Percentiles rank a stretch among this genome's conserved stretches.
Evolutionary conservation across 1,140 invertebrate species (phyloP).

Genomic region (Drosophila punjabiensis): DNA sequence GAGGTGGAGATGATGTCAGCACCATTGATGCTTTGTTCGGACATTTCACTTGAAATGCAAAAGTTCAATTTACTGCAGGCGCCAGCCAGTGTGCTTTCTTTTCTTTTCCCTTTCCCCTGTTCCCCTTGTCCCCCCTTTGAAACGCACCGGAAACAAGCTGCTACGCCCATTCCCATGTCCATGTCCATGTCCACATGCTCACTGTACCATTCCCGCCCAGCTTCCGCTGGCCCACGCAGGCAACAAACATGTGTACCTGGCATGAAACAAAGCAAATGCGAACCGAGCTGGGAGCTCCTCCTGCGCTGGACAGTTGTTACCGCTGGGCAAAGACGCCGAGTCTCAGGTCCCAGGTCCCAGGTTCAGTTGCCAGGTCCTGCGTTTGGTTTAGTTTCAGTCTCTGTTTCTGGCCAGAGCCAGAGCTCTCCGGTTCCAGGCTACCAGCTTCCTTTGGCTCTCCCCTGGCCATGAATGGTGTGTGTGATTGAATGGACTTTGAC

Average conservation of each 20-base stretch:
- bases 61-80: slow-evolving; percentile 78
- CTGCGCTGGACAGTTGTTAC: slow-evolving; percentile 78
- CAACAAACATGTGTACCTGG: slow-evolving; percentile 24
- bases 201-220: slow-evolving; percentile 19
- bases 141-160: slow-evolving; percentile 66
- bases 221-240: slow-evolving; percentile 20
- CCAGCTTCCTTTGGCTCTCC: slow-evolving; percentile 26
- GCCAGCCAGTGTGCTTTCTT: slow-evolving; percentile 69
- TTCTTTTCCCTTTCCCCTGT: slow-evolving; percentile 18
- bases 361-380: slow-evolving; percentile 32
- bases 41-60: slow-evolving; percentile 75
- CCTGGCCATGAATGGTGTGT: slow-evolving; percentile 13
- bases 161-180: slow-evolving; percentile 24
- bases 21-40: slow-evolving; percentile 55
- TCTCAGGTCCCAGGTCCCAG: slow-evolving; percentile 10
- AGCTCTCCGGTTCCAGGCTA: slow-evolving; percentile 41
- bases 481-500: slow-evolving; percentile 29
- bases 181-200: slow-evolving; percentile 14
- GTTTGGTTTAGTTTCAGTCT: slow-evolving; percentile 30
- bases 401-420: slow-evolving; percentile 1
- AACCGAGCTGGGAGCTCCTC: slow-evolving; percentile 39
- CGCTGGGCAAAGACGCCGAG: slow-evolving; percentile 72
- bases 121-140: neutral
- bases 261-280: slow-evolving; percentile 71
- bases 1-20: slow-evolving; percentile 38